phyloP scores from a whole-genome alignment of 2,888 invertebrate genomes.

The Trissonchulus sp. region DNA sequence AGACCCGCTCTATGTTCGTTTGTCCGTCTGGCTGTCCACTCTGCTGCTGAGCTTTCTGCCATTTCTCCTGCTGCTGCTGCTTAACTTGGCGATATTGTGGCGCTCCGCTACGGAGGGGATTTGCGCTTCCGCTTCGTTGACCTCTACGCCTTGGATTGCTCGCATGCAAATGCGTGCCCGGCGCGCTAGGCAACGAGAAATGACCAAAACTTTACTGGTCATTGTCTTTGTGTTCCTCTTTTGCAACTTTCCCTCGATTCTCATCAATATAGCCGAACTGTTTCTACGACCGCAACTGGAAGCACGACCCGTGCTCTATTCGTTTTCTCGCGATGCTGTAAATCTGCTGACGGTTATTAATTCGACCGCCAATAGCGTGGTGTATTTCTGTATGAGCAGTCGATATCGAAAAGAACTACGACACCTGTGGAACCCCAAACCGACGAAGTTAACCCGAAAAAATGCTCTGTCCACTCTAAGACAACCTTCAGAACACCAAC shows the following conservation, averaged over 20 bases:
- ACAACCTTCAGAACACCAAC: too few species aligned
- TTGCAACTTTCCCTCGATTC: slow-evolving; percentile 2
- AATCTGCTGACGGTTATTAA: slow-evolving; percentile 16
- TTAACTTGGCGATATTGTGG: slow-evolving; percentile 3
- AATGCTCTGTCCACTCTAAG: too few species aligned
- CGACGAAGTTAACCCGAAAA: too few species aligned
- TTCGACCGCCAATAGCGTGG: not conserved
- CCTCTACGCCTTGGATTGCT: not conserved
- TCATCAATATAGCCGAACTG: not conserved
- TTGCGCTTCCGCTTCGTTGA: not conserved
- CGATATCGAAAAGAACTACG: not conserved
- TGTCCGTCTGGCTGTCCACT: slow-evolving; percentile 11
- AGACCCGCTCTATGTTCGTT: not conserved
- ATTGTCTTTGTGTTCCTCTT: slow-evolving; percentile 15
- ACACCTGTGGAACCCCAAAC: too few species aligned
- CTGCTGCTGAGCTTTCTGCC: not conserved
- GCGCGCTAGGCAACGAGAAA: not conserved
- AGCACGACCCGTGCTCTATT: not conserved
- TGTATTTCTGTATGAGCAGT: not conserved
- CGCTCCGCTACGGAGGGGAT: not conserved
- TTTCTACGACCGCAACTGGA: not conserved
- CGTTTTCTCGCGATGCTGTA: not conserved
- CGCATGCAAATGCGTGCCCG: not conserved
- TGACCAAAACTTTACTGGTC: not conserved
- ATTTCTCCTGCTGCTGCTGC: not conserved